phyloP scores from a whole-genome alignment of 1,140 invertebrate genomes.

The Drosophila serrata region DNA sequence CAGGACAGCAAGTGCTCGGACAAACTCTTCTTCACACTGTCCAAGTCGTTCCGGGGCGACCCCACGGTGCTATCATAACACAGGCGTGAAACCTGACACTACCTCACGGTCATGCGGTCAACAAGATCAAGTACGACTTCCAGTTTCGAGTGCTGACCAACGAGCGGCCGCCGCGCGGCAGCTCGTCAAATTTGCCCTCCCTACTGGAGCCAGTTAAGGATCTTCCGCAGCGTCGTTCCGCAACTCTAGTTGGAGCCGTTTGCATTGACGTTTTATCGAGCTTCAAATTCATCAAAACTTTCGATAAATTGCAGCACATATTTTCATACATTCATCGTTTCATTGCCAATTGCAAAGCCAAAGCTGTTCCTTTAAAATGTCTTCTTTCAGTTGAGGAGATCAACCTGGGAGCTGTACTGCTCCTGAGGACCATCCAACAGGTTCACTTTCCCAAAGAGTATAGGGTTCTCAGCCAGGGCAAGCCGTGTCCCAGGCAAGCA shows the following conservation, averaged over 20 bases:
- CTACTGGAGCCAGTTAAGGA: neutral
- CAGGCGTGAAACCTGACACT: too few relatives aligned
- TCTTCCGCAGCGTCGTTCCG: neutral
- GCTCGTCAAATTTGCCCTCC: neutral
- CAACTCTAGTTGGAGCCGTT: neutral
- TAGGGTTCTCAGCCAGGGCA: neutral
- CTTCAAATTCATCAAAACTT: neutral
- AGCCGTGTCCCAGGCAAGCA: too few relatives aligned
- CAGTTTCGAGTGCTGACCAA: too few relatives aligned
- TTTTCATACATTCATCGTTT: neutral
- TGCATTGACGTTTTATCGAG: neutral
- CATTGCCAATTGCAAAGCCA: conserved; percentile 3
- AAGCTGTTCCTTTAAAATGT: neutral
- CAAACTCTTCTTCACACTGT: too few relatives aligned
- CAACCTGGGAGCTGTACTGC: neutral
- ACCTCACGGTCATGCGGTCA: too few relatives aligned
- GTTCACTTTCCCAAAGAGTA: neutral
- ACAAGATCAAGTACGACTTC: neutral
- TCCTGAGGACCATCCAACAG: neutral
- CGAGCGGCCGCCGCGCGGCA: too few relatives aligned
- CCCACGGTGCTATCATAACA: too few relatives aligned
- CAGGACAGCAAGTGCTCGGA: too few relatives aligned
- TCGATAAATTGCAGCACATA: neutral
- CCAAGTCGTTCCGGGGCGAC: too few relatives aligned
- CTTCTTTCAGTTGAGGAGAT: neutral